Base-by-base conservation (phyloP, 2,797 vertebrate species). In the Geotrypetes seraphini region DNA sequence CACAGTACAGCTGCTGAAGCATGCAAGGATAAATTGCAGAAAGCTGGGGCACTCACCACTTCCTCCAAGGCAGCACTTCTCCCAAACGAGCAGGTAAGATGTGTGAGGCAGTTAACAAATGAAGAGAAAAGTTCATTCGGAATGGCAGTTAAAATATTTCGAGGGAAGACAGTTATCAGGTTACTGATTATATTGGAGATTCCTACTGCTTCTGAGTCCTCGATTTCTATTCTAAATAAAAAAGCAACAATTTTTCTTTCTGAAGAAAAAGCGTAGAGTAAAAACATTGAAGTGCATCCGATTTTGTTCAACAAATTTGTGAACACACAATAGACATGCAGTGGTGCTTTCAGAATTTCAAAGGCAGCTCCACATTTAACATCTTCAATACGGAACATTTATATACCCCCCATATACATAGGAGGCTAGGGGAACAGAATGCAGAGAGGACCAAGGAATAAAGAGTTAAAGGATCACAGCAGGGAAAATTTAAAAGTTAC, bases 181-280 rank as follows among this genome's bases (percentile, higher is more conserved):
- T 98, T 99, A 79, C 91, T 96, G 78, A 99, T 90, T 66, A 99
- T 91, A 70, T 86, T 98, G 48, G 96, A 87, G 73, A 99, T 90
- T 22, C 95, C 96, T 28, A 98, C 89, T 1, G 96, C 96, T 81
- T 99, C 96, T 0, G 91, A 97, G 67, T 99, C 96, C 73, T 99
- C 95, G 49, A 97, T 96, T 79, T 99, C 96, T 66, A 99, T 95
- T 69, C 96, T 99, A 69, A 49, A 49, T 1, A 60, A 60, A 63
- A 35, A 72, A 69, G 53, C 3, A 45, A 43, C 7, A 37, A n/a
- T n/a, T n/a, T n/a, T 18, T 47, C 1, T 1, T 49, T 44, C 36
- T 43, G 33, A 16, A 28, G 27, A 37, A 29, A 23, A 35, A 12
- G 46, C 44, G 39, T 38, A 25, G 12, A 5, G 8, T 8, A 21